Conservation (phyloP, 2,113 vertebrate genomes). For the Aviceda subcristata region DNA sequence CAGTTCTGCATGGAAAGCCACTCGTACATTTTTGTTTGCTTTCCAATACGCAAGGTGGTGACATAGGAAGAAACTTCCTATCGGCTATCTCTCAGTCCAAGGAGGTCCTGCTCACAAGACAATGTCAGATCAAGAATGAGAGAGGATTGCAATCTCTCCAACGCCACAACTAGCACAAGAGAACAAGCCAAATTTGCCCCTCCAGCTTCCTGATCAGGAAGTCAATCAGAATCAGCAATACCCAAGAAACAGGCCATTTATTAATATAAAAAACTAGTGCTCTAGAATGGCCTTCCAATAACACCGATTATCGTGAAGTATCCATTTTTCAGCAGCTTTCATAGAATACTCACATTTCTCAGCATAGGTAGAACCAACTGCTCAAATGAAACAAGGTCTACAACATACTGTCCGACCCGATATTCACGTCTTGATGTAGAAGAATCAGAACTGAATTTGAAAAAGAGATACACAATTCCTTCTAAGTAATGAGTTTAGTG, state of each 20-base stretch:
- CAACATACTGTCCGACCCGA: conserved; percentile 88
- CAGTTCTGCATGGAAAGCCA: background rate
- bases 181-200: background rate
- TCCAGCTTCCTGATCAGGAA: background rate
- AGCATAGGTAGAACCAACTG: conserved; percentile 86
- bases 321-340: background rate
- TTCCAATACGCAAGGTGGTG: background rate
- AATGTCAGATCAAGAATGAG: background rate
- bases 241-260: background rate
- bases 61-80: background rate
- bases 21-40: background rate
- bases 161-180: background rate
- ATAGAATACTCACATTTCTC: conserved; percentile 78
- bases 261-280: background rate
- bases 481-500: background rate
- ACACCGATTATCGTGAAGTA: background rate
- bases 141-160: background rate
- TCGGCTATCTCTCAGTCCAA: background rate
- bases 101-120: background rate
- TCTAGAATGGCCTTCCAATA: background rate
- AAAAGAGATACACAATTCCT: background rate
- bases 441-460: conserved; percentile 61
- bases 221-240: background rate
- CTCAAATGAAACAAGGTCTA: conserved; percentile 89
- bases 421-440: conserved; percentile 70